Evolutionary conservation across 1,140 invertebrate genomes (phyloP).

Genomic region (Penaeus indicus): DNA sequence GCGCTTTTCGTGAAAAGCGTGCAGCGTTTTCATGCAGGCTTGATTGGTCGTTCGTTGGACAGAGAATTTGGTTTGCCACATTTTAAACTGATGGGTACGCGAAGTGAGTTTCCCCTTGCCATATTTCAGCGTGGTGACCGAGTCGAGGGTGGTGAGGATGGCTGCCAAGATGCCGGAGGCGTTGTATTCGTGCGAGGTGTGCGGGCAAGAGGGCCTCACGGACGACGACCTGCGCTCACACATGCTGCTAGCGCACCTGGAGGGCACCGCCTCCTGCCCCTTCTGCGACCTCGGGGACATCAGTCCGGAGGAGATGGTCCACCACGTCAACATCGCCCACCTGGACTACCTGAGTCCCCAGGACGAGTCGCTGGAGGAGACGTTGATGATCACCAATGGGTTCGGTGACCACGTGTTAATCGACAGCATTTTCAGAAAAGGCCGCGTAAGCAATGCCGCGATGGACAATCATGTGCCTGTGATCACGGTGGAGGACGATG

Average conservation of each 20-base stretch:
- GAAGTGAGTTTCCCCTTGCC: constrained; percentile 50
- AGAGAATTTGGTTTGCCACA: too few species aligned
- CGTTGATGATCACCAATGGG: constrained; percentile 73
- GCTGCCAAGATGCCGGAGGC: constrained; percentile 67
- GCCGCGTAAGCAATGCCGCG: constrained; percentile 9
- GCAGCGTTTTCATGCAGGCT: too few species aligned
- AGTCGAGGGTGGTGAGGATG: constrained; percentile 67
- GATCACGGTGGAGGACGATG: constrained; percentile 58
- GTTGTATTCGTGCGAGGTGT: constrained; percentile 83
- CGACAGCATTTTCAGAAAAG: constrained; percentile 20
- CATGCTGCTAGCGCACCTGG: constrained; percentile 81
- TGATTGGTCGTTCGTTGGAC: too few species aligned
- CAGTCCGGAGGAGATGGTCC: constrained; percentile 80
- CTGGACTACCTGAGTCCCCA: constrained; percentile 82
- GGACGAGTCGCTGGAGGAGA: constrained; percentile 71
- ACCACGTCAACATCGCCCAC: constrained; percentile 85
- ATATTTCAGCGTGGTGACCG: not conserved
- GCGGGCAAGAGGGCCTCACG: constrained; percentile 82
- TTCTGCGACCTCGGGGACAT: constrained; percentile 84
- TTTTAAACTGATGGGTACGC: too few species aligned
- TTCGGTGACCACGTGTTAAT: constrained; percentile 74
- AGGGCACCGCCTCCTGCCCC: constrained; percentile 82
- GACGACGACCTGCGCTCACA: constrained; percentile 85
- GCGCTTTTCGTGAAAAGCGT: too few species aligned
- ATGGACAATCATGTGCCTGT: constrained; percentile 54